A percentile compares a stretch with the other conserved stretches of the same genome.
These are phyloP conservation scores for Minunthozetes semirufus DNA, from an alignment of 2,888 invertebrate genomes.

Conservation along the genomic window DNA sequence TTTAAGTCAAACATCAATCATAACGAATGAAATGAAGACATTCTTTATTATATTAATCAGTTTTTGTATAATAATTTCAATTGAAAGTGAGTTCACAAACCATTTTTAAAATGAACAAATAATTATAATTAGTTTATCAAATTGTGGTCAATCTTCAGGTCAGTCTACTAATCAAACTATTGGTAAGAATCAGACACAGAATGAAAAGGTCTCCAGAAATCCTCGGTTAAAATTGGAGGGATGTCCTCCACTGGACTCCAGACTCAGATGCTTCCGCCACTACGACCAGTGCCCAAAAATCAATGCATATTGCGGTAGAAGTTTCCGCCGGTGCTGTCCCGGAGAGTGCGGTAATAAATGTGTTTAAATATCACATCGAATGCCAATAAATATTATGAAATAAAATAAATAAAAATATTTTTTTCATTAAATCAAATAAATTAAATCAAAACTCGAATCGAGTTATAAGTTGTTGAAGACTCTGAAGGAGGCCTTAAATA, in stretches of 20 bases:
- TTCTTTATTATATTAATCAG: background rate
- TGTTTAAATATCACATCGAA: background rate
- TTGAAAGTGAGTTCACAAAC: background rate
- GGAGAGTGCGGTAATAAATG: slow-evolving; percentile 24
- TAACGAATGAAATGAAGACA: background rate
- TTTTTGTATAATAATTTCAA: background rate
- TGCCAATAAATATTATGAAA: background rate
- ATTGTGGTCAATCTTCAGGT: too few relatives aligned
- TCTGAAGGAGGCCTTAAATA: slow-evolving; percentile 17
- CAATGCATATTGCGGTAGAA: background rate
- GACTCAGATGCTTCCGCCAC: background rate
- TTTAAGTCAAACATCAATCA: too few relatives aligned
- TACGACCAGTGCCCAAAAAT: background rate
- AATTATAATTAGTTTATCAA: background rate
- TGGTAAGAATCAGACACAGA: background rate
- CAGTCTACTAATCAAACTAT: background rate
- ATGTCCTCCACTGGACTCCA: background rate
- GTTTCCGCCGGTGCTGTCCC: background rate
- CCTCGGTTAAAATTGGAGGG: background rate
- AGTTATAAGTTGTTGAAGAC: background rate
- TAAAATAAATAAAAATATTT: background rate
- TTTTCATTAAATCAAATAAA: background rate
- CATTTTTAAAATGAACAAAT: background rate
- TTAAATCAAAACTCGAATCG: background rate
- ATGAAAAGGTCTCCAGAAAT: background rate